phyloP scores from a whole-genome alignment of 2,888 invertebrate species.

The Lasioglossum vierecki region DNA sequence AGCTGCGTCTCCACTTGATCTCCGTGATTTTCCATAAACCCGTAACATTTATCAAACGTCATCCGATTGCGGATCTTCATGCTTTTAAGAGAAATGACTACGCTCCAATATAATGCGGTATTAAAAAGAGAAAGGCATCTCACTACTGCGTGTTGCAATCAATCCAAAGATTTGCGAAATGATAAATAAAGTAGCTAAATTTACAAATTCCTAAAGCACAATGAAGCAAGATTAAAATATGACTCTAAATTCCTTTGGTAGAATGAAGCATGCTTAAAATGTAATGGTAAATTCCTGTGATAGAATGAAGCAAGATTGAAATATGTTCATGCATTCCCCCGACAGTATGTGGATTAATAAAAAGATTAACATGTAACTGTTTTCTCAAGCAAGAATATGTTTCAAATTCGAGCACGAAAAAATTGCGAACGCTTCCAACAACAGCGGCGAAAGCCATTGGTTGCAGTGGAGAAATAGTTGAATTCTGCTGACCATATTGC shows the following conservation, averaged over 20 bases:
- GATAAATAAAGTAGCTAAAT: no score
- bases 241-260: no score
- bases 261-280: no score
- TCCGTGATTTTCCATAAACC: neutral
- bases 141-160: no score
- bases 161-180: no score
- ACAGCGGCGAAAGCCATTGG: neutral
- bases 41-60: neutral
- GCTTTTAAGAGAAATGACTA: neutral
- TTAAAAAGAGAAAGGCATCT: no score
- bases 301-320: neutral
- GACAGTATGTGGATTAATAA: no score
- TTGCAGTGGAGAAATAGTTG: conserved; percentile 55
- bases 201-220: no score
- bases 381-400: neutral
- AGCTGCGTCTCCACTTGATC: neutral
- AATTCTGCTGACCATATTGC: conserved; percentile 74
- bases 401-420: neutral
- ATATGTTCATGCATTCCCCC: neutral
- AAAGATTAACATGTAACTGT: no score
- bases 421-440: conserved; percentile 9
- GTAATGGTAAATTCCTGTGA: neutral
- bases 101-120: no score
- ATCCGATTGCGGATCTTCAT: neutral
- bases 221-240: no score